phyloP scores from a whole-genome alignment of 2,113 vertebrate species.

The Nothobranchius kuhntae region DNA sequence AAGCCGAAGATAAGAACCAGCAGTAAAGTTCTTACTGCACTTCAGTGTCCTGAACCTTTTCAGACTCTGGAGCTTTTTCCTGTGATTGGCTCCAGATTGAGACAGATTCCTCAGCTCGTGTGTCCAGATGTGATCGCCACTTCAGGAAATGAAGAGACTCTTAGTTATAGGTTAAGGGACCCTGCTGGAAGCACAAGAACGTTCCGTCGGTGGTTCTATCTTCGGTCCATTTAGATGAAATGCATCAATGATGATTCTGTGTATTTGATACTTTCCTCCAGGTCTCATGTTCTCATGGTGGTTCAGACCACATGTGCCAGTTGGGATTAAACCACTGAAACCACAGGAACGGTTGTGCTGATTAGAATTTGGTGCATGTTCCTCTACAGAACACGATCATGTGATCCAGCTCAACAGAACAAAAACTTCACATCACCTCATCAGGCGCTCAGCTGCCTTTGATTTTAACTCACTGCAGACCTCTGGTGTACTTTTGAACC shows the following conservation, averaged over 20 bases:
- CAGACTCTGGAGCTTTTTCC: constrained; percentile 16
- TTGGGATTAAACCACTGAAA: constrained; percentile 7
- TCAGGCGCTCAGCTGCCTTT: neutral
- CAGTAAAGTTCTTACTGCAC: too few species aligned
- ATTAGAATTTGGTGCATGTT: neutral
- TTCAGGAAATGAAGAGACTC: constrained; percentile 60
- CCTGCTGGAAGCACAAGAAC: constrained; percentile 33
- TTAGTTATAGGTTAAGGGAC: neutral
- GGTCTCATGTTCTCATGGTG: constrained; percentile 15
- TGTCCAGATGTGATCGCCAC: constrained; percentile 42
- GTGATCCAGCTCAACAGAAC: constrained; percentile 3
- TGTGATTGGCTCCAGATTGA: constrained; percentile 43
- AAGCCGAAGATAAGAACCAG: too few species aligned
- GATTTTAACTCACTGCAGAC: constrained; percentile 18
- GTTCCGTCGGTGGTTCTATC: neutral
- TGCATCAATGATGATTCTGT: too few species aligned
- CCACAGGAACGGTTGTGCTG: constrained; percentile 12
- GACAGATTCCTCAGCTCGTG: constrained; percentile 15
- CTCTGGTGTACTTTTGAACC: constrained; percentile 22
- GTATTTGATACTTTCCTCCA: neutral
- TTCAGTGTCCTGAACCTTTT: constrained; percentile 2
- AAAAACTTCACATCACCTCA: constrained; percentile 10
- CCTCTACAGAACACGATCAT: neutral
- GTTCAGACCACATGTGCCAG: constrained; percentile 32
- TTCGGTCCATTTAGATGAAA: too few species aligned